These are phyloP conservation scores for Drosophila yakuba DNA, from an alignment of 1,140 invertebrate species.

Conservation along the genomic window DNA sequence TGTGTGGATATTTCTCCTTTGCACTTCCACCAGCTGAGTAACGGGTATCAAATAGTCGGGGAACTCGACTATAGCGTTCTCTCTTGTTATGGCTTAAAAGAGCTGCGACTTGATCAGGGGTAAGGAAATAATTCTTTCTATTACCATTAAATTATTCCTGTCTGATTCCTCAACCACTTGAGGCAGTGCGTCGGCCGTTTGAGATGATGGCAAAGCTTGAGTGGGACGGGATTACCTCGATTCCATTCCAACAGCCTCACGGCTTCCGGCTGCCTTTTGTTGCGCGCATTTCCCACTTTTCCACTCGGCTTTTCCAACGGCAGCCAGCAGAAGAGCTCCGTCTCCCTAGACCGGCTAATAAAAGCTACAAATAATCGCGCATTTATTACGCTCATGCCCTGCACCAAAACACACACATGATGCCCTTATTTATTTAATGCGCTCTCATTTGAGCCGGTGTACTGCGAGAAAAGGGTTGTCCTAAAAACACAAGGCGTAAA, in stretches of 20 bases:
- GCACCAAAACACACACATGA: constrained; percentile 32
- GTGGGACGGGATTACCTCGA: constrained; percentile 65
- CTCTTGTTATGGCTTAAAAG: too few species aligned
- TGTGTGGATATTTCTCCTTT: too few species aligned
- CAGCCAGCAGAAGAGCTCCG: constrained; percentile 48
- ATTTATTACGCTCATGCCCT: constrained; percentile 20
- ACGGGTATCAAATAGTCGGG: too few species aligned
- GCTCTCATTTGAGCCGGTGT: too few species aligned
- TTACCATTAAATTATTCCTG: constrained; percentile 62
- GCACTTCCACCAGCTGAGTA: too few species aligned
- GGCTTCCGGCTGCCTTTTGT: not conserved
- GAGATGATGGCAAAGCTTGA: constrained; percentile 53
- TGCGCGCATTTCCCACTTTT: constrained; percentile 4
- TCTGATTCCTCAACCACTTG: constrained; percentile 40
- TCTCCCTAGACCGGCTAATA: constrained; percentile 46
- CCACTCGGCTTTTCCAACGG: constrained; percentile 14
- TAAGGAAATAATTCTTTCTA: constrained; percentile 25
- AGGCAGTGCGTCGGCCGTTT: constrained; percentile 26
- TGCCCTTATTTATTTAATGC: constrained; percentile 8
- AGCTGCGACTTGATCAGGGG: not conserved
- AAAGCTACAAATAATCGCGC: constrained; percentile 54
- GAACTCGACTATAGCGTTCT: too few species aligned
- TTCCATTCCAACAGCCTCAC: constrained; percentile 24
- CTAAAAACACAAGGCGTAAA: too few species aligned
- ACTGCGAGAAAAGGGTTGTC: too few species aligned